phyloP scores from a whole-genome alignment of 1,140 invertebrate species.

The Pseudomyrmex dendroicus region DNA sequence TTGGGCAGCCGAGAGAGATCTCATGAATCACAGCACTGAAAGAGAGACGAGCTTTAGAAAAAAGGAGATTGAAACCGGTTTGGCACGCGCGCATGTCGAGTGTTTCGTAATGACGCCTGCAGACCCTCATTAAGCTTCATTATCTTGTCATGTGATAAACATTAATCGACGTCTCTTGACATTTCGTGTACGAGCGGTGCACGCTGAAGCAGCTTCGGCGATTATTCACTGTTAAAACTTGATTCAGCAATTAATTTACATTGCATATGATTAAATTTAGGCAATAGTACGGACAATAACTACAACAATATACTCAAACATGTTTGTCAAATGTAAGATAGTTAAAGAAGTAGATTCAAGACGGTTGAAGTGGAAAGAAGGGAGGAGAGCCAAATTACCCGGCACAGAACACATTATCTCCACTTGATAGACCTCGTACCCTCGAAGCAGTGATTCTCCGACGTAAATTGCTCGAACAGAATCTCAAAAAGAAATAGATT shows the following conservation, averaged over 20 bases:
- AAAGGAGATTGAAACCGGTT: slow-evolving; percentile 75
- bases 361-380: slow-evolving; percentile 49
- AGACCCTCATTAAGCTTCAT: slow-evolving; percentile 71
- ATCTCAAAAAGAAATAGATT: slow-evolving; percentile 45
- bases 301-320: slow-evolving; percentile 12
- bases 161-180: slow-evolving; percentile 46
- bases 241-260: background rate
- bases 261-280: slow-evolving; percentile 1
- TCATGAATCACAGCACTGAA: slow-evolving; percentile 78
- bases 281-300: background rate
- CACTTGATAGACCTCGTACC: slow-evolving; percentile 80
- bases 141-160: slow-evolving; percentile 65
- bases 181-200: slow-evolving; percentile 4
- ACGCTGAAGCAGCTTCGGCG: slow-evolving; percentile 1
- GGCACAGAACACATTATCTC: slow-evolving; percentile 83
- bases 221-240: slow-evolving; percentile 43
- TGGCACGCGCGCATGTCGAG: slow-evolving; percentile 73
- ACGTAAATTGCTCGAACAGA: slow-evolving; percentile 35
- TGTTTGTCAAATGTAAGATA: slow-evolving; percentile 67
- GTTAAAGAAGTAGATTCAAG: slow-evolving; percentile 56
- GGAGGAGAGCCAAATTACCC: slow-evolving; percentile 80
- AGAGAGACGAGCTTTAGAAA: slow-evolving; percentile 63
- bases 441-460: slow-evolving; percentile 73
- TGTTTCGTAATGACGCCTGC: slow-evolving; percentile 59
- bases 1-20: slow-evolving; percentile 77